phyloP scores from a whole-genome alignment of 1,140 invertebrate species.

The Conopomorpha cramerella region DNA sequence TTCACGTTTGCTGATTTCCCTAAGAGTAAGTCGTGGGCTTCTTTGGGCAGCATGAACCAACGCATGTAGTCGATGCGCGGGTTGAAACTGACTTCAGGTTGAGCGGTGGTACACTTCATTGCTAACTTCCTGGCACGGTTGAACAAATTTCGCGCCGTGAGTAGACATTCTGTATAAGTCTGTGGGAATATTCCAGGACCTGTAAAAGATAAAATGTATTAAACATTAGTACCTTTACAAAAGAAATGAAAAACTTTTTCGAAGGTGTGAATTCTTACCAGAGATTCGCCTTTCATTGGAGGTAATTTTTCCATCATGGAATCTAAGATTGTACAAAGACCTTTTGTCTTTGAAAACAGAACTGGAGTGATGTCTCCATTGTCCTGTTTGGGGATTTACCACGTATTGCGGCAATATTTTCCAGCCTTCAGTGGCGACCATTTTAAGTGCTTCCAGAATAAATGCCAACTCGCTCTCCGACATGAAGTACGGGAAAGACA shows the following conservation, averaged over 20 bases:
- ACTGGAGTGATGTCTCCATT: constrained; percentile 86
- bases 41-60: constrained; percentile 85
- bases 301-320: constrained; percentile 77
- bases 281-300: constrained; percentile 70
- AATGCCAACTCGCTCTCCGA: constrained; percentile 79
- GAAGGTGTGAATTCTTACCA: constrained; percentile 33
- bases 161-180: constrained; percentile 75
- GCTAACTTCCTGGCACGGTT: constrained; percentile 77
- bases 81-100: constrained; percentile 72
- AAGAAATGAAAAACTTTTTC: not conserved
- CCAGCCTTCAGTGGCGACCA: constrained; percentile 89
- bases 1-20: constrained; percentile 76
- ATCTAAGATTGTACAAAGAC: constrained; percentile 80
- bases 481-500: constrained; percentile 88
- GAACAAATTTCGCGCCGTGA: constrained; percentile 79
- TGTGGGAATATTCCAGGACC: constrained; percentile 72
- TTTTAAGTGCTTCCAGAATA: constrained; percentile 82
- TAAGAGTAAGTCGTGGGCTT: constrained; percentile 74
- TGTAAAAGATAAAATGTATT: constrained; percentile 13
- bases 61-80: constrained; percentile 69
- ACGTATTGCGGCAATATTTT: constrained; percentile 87
- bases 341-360: constrained; percentile 79
- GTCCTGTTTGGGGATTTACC: constrained; percentile 84
- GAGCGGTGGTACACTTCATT: constrained; percentile 71
- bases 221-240: constrained; percentile 6